A percentile compares a stretch with the other conserved stretches of the same genome.
phyloP scores from a whole-genome alignment of 2,888 invertebrate species.

The Leptopilina syphax region DNA sequence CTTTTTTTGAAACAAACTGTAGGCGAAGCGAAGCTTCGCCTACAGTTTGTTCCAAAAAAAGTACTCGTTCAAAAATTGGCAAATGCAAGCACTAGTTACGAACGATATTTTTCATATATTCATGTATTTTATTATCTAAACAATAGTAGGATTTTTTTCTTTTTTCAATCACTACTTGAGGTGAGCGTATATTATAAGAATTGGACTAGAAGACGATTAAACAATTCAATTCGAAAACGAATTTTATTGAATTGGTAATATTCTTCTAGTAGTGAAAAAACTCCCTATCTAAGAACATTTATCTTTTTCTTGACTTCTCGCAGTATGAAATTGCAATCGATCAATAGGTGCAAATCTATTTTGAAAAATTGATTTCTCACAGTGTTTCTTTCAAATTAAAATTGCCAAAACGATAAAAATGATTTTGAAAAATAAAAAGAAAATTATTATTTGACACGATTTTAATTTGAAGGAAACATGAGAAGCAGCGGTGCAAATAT shows the following conservation, averaged over 20 bases:
- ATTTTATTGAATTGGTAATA: conserved; percentile 14
- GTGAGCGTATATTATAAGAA: conserved; percentile 2
- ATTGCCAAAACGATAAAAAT: not conserved
- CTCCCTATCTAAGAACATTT: conserved; percentile 21
- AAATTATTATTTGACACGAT: not conserved
- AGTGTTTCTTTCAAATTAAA: not conserved
- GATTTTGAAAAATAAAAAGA: not conserved
- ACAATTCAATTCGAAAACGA: not conserved
- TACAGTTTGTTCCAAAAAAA: too few relatives aligned
- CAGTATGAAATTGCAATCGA: conserved; percentile 24
- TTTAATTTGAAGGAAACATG: conserved; percentile 10
- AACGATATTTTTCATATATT: conserved; percentile 10
- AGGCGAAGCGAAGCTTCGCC: too few relatives aligned
- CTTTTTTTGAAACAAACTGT: too few relatives aligned
- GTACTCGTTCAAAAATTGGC: too few relatives aligned
- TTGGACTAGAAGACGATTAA: not conserved
- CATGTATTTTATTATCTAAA: not conserved
- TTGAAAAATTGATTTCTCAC: not conserved
- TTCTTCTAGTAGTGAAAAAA: conserved; percentile 14
- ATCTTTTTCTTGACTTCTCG: conserved; percentile 15
- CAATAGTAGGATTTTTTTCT: not conserved
- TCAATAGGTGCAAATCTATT: conserved; percentile 1
- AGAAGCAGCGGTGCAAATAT: conserved; percentile 4
- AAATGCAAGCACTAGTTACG: too few relatives aligned
- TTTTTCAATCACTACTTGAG: not conserved